phyloP scores from a whole-genome alignment of 1,140 invertebrate species.

The Lepidurus apus region DNA sequence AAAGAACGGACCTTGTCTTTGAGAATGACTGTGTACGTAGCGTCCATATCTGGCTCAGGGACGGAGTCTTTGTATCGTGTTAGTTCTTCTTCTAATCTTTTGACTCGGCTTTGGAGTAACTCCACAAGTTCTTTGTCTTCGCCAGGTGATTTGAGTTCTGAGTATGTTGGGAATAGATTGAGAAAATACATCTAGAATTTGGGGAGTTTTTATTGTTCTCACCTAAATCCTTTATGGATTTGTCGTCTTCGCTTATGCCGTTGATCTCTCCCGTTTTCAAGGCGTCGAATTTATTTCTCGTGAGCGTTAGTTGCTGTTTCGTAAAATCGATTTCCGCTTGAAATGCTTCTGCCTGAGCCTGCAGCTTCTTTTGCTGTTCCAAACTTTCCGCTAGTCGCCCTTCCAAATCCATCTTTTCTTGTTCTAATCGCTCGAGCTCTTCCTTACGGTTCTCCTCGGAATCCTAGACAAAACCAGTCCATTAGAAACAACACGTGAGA shows the following conservation, averaged over 20 bases:
- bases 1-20: not conserved
- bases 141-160: conserved; percentile 36
- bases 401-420: conserved; percentile 48
- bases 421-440: conserved; percentile 46
- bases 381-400: conserved; percentile 44
- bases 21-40: conserved; percentile 9
- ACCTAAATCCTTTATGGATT: conserved; percentile 36
- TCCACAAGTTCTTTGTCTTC: conserved; percentile 35
- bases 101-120: conserved; percentile 1
- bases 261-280: conserved; percentile 32
- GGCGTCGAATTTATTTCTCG: conserved; percentile 40
- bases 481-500: not conserved
- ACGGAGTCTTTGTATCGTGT: conserved; percentile 31
- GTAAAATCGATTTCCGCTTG: conserved; percentile 49
- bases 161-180: not conserved
- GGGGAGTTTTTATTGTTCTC: conserved; percentile 29
- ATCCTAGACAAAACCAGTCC: conserved; percentile 42
- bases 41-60: not conserved
- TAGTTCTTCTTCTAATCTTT: not conserved
- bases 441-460: conserved; percentile 50
- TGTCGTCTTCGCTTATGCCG: conserved; percentile 34
- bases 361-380: conserved; percentile 44
- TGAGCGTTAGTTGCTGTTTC: conserved; percentile 47
- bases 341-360: conserved; percentile 40
- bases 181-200: not conserved